Percentiles rank a stretch among this genome's conserved stretches.
Conservation (phyloP, 1,140 invertebrate species). For the Scaptomyza hsui region DNA sequence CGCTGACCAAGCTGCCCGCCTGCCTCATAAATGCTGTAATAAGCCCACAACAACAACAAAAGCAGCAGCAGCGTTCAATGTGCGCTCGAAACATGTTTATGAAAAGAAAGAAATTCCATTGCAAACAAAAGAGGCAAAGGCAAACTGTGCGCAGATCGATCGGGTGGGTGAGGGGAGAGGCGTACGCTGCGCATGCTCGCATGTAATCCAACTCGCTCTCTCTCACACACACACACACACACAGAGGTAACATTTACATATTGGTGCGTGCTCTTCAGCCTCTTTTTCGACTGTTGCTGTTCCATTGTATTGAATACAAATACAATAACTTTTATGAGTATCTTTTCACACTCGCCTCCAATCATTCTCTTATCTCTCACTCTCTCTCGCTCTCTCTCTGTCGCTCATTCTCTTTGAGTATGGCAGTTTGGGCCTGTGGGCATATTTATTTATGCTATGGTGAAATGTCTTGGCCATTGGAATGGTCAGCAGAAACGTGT, state of each 20-base stretch:
- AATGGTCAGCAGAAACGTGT: constrained; percentile 23
- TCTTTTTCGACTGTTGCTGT: constrained; percentile 9
- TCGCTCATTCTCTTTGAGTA: constrained; percentile 36
- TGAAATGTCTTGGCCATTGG: constrained; percentile 48
- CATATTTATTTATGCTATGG: constrained; percentile 65
- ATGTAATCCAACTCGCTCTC: constrained; percentile 56
- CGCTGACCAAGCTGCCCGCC: constrained; percentile 43
- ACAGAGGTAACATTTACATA: constrained; percentile 4
- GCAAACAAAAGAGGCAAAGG: constrained; percentile 70
- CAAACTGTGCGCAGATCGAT: constrained; percentile 29
- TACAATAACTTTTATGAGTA: constrained; percentile 1
- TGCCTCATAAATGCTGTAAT: constrained; percentile 78
- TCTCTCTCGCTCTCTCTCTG: background rate
- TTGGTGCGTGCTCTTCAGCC: constrained; percentile 36
- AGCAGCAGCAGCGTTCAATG: constrained; percentile 33
- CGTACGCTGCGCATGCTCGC: constrained; percentile 55
- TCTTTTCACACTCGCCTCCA: constrained; percentile 5
- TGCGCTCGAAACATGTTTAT: constrained; percentile 74
- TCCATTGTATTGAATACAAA: constrained; percentile 3
- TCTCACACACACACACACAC: constrained; percentile 10
- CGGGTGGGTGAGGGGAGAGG: constrained; percentile 31
- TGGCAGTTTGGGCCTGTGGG: constrained; percentile 51
- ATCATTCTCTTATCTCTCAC: background rate
- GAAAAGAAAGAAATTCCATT: constrained; percentile 81
- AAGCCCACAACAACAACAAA: constrained; percentile 58